Evolutionary conservation across 2,888 invertebrate genomes (phyloP).

Genomic region (Silvanus unidentatus): DNA sequence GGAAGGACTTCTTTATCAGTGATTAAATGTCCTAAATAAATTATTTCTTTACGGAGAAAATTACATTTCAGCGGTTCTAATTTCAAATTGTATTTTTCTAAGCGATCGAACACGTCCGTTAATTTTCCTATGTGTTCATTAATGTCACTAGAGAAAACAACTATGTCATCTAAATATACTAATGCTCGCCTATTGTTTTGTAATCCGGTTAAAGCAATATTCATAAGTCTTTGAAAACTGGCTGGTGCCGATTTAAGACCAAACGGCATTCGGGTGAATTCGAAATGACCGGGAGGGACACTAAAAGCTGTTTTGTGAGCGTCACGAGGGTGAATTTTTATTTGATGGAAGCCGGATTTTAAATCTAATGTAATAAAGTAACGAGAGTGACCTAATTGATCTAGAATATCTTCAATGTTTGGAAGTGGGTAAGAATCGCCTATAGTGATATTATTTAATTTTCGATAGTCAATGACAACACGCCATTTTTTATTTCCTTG

Average conservation of each 20-base stretch:
- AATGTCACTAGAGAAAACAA: constrained; percentile 26
- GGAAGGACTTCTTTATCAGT: constrained; percentile 20
- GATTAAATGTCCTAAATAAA: constrained; percentile 19
- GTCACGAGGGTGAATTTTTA: constrained; percentile 12
- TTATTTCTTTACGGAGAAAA: constrained; percentile 19
- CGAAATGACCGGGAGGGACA: constrained; percentile 11
- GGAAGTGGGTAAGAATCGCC: constrained; percentile 10
- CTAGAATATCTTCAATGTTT: constrained; percentile 14
- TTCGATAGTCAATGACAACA: constrained; percentile 10
- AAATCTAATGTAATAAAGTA: constrained; percentile 14
- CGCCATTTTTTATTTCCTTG: constrained; percentile 8
- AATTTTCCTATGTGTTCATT: constrained; percentile 24
- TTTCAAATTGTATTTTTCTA: constrained; percentile 18
- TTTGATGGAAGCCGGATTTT: constrained; percentile 16
- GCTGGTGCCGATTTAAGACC: constrained; percentile 14
- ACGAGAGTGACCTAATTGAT: constrained; percentile 15
- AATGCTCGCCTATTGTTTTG: constrained; percentile 26
- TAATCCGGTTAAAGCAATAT: constrained; percentile 27
- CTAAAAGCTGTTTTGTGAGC: constrained; percentile 14
- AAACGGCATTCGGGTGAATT: constrained; percentile 13
- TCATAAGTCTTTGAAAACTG: constrained; percentile 32
- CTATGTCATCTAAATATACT: constrained; percentile 38
- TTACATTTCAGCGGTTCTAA: constrained; percentile 21
- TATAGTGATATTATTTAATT: constrained; percentile 10
- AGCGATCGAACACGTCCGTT: constrained; percentile 22